Evolutionary conservation across 2,113 vertebrate species (phyloP).

Genomic region (Vireo altiloquus): DNA sequence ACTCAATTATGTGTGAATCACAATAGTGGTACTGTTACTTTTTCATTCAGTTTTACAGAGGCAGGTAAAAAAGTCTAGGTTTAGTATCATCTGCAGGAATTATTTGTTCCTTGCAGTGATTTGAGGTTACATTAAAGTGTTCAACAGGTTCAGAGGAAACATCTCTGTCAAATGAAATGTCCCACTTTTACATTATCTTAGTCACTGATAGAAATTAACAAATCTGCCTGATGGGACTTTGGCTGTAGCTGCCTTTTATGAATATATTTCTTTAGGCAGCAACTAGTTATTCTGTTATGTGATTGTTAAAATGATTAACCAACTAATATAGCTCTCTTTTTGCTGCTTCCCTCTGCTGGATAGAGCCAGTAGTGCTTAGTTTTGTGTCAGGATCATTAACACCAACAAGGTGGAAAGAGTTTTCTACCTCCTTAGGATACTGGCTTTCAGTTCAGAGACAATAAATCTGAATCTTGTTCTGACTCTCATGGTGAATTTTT

Average conservation of each 20-base stretch:
- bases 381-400: neutral
- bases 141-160: slow-evolving; percentile 17
- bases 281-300: neutral
- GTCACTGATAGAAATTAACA: neutral
- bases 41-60: slow-evolving; percentile 80
- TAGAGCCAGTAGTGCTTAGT: slow-evolving; percentile 6
- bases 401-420: neutral
- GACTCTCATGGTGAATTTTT: neutral
- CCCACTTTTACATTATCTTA: neutral
- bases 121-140: neutral
- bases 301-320: neutral
- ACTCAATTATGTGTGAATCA: slow-evolving; percentile 77
- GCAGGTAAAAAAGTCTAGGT: slow-evolving; percentile 67
- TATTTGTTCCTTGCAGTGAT: slow-evolving; percentile 11
- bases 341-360: slow-evolving; percentile 58
- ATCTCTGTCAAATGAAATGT: neutral
- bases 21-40: slow-evolving; percentile 90
- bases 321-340: slow-evolving; percentile 5
- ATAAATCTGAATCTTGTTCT: neutral
- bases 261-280: neutral
- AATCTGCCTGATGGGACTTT: neutral
- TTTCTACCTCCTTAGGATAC: neutral
- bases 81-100: slow-evolving; percentile 66
- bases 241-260: neutral
- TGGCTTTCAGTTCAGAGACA: neutral